Evolutionary conservation across 2,113 vertebrate genomes (phyloP).

Genomic region (Hyaena hyaena): DNA sequence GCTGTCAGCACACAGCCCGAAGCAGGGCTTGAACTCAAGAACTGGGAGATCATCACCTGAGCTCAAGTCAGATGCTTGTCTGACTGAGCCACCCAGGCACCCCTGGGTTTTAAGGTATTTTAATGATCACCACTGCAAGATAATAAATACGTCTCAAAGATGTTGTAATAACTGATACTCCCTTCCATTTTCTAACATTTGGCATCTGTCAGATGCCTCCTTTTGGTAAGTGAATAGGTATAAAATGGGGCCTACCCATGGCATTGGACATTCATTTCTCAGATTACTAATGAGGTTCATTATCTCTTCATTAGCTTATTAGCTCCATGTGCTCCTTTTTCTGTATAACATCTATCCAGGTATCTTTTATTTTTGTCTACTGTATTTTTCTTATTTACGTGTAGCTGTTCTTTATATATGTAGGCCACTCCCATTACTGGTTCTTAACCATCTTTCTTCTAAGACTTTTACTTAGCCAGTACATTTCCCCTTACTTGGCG

Average conservation of each 20-base stretch:
- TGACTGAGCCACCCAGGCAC: no score
- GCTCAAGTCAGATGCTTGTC: no score
- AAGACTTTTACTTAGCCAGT: not conserved
- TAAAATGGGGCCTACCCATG: not conserved
- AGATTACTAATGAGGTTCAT: not conserved
- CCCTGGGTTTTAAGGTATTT: not conserved
- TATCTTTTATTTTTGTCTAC: not conserved
- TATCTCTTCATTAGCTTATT: not conserved
- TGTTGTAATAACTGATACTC: not conserved
- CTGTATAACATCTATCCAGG: not conserved
- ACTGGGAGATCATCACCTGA: no score
- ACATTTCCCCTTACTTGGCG: not conserved
- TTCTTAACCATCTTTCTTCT: not conserved
- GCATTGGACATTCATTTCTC: not conserved
- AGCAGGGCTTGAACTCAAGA: no score
- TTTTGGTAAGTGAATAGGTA: not conserved
- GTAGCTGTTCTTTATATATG: not conserved
- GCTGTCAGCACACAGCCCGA: no score
- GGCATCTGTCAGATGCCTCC: not conserved
- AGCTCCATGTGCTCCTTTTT: not conserved
- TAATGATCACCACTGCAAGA: not conserved
- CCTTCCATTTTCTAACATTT: not conserved
- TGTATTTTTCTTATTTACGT: not conserved
- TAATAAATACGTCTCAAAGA: not conserved
- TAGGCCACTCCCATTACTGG: not conserved